A percentile compares a stretch with the other conserved stretches of the same genome.
phyloP scores from a whole-genome alignment of 2,888 invertebrate genomes.

The Coremacera marginata region DNA sequence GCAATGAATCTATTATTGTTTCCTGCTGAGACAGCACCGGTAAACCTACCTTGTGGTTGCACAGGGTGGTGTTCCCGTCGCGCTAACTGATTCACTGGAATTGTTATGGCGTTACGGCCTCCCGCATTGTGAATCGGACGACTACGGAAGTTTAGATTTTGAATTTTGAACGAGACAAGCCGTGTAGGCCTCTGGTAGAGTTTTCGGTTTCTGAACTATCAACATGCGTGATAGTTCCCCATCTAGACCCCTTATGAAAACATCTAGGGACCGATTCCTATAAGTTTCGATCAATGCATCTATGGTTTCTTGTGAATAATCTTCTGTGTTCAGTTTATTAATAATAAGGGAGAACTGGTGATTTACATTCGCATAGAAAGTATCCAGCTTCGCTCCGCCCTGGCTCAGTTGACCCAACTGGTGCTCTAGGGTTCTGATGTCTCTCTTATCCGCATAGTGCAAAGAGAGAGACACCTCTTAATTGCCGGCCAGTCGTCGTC shows the following conservation, averaged over 20 bases:
- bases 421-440: slow-evolving; percentile 46
- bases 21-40: too few species aligned
- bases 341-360: slow-evolving; percentile 46
- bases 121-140: neutral
- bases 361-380: slow-evolving; percentile 46
- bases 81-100: too few species aligned
- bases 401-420: slow-evolving; percentile 44
- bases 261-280: slow-evolving; percentile 28
- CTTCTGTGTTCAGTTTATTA: slow-evolving; percentile 38
- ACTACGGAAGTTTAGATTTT: neutral
- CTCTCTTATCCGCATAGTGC: slow-evolving; percentile 50
- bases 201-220: slow-evolving; percentile 37
- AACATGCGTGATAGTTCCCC: slow-evolving; percentile 40
- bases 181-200: slow-evolving; percentile 41
- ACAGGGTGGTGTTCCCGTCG: too few species aligned
- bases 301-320: slow-evolving; percentile 30
- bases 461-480: slow-evolving; percentile 44
- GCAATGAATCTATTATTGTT: too few species aligned
- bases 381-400: slow-evolving; percentile 39
- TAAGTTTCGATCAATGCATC: slow-evolving; percentile 39
- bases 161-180: too few species aligned
- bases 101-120: neutral
- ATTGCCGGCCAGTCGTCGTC: slow-evolving; percentile 42
- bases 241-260: slow-evolving; percentile 27
- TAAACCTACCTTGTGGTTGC: too few species aligned